A percentile compares a stretch with the other conserved stretches of the same genome.
phyloP scores from a whole-genome alignment of 2,888 invertebrate genomes.

The Drosophila anceps region DNA sequence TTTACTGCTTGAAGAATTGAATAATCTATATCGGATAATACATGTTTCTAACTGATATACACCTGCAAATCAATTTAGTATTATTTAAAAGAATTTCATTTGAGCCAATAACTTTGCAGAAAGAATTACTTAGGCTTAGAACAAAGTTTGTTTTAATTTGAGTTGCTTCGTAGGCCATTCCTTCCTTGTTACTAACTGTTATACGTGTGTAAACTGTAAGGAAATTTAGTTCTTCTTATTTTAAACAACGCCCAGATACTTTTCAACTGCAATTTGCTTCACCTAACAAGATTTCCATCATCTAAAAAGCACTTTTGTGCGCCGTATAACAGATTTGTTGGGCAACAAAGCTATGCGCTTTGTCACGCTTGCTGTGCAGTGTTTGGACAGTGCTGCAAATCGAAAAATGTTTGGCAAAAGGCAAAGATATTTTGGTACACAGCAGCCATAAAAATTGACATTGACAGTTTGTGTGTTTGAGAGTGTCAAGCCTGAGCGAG shows the following conservation, averaged over 20 bases:
- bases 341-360: slow-evolving; percentile 9
- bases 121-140: neutral
- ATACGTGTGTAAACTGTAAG: neutral
- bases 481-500: slow-evolving; percentile 46
- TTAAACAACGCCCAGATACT: neutral
- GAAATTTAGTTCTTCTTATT: neutral
- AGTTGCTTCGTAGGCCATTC: neutral
- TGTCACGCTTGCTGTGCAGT: slow-evolving; percentile 33
- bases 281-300: neutral
- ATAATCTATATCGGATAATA: neutral
- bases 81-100: too few relatives aligned
- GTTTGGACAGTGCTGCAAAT: slow-evolving; percentile 45
- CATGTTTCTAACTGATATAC: neutral
- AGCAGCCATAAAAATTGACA: slow-evolving; percentile 64
- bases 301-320: neutral
- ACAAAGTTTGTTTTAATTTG: neutral
- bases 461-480: slow-evolving; percentile 30
- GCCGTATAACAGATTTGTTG: neutral
- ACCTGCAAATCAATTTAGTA: neutral
- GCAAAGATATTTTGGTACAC: slow-evolving; percentile 41
- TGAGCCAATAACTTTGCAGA: too few relatives aligned
- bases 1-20: neutral
- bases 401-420: slow-evolving; percentile 27
- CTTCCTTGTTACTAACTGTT: neutral
- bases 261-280: neutral